These are phyloP conservation scores for Pheosia tremula DNA, from an alignment of 2,888 invertebrate species.

Conservation along the genomic window DNA sequence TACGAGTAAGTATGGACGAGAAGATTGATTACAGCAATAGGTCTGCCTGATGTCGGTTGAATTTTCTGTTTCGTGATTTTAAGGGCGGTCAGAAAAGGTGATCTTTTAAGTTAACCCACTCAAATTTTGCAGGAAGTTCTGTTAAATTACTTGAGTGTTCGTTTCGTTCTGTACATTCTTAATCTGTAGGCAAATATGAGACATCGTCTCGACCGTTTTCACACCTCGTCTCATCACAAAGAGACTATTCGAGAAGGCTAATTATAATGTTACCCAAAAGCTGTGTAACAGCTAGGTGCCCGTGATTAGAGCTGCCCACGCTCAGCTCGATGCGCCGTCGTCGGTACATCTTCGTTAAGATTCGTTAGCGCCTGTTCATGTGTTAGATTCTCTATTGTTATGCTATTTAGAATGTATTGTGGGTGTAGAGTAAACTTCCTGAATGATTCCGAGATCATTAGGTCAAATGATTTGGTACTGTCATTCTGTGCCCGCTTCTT, in stretches of 20 bases:
- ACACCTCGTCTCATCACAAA: constrained; percentile 59
- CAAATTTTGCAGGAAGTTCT: too few relatives aligned
- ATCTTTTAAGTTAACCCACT: too few relatives aligned
- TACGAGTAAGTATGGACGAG: neutral
- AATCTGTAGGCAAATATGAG: neutral
- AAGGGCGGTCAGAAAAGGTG: too few relatives aligned
- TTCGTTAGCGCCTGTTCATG: constrained; percentile 5
- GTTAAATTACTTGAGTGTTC: neutral
- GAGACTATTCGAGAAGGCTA: constrained; percentile 24
- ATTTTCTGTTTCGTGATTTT: too few relatives aligned
- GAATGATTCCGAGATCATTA: neutral
- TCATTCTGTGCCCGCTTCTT: too few relatives aligned
- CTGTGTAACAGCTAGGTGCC: neutral
- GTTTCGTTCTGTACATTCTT: neutral
- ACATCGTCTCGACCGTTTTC: constrained; percentile 19
- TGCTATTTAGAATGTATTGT: neutral
- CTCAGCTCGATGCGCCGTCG: neutral
- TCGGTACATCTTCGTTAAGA: neutral
- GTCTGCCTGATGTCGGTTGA: too few relatives aligned
- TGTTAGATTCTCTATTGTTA: neutral
- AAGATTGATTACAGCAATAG: neutral
- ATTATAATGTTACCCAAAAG: constrained; percentile 2
- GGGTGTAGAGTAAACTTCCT: neutral
- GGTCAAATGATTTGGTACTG: neutral
- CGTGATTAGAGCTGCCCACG: constrained; percentile 2